phyloP scores from a whole-genome alignment of 2,797 vertebrate species.

The Moxostoma hubbsi region DNA sequence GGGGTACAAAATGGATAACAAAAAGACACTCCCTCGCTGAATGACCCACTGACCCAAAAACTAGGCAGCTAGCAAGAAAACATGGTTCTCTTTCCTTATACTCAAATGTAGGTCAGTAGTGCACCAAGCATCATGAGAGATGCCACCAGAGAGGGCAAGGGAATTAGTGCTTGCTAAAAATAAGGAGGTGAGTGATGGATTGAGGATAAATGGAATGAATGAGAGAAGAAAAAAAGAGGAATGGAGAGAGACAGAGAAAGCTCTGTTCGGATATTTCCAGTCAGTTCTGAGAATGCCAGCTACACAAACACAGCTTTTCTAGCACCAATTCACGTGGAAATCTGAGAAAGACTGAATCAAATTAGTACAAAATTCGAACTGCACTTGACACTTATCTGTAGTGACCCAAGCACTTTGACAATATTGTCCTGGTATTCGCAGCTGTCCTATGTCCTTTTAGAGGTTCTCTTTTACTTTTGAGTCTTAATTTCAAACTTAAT shows the following conservation, averaged over 20 bases:
- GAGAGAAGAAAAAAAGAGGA: constrained; percentile 65
- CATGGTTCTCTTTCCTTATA: constrained; percentile 53
- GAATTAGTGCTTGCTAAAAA: constrained; percentile 61
- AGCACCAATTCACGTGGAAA: neutral
- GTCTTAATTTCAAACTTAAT: no score
- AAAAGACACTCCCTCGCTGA: constrained; percentile 59
- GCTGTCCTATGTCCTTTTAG: neutral
- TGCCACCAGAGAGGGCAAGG: constrained; percentile 33
- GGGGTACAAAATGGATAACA: constrained; percentile 14
- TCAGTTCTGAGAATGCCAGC: neutral
- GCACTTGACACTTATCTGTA: no score
- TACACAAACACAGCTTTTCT: neutral
- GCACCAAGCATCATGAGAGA: constrained; percentile 50
- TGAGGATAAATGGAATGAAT: constrained; percentile 57
- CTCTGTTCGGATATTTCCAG: constrained; percentile 4
- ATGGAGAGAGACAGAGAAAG: constrained; percentile 48
- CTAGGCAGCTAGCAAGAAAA: constrained; percentile 60
- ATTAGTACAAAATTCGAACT: no score
- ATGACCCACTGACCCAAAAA: constrained; percentile 82
- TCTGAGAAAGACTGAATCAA: no score
- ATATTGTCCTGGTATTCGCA: neutral
- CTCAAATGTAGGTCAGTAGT: constrained; percentile 76
- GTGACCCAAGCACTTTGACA: no score
- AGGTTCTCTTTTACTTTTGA: no score
- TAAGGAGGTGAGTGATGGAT: constrained; percentile 62